Conservation (phyloP, 1,140 invertebrate species). For the Delia radicum region DNA sequence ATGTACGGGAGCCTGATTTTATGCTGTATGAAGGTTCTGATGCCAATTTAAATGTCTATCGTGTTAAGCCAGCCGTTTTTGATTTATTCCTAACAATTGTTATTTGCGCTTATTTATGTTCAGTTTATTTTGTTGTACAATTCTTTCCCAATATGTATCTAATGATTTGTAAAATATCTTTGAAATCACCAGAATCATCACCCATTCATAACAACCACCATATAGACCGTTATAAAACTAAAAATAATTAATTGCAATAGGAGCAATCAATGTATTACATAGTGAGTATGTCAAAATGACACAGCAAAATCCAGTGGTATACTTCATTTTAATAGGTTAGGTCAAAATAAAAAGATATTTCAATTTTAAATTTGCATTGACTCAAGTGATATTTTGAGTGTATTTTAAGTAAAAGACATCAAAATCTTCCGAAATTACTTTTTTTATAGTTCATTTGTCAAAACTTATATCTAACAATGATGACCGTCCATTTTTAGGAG, state of each 20-base stretch:
- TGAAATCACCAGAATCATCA: conserved; percentile 28
- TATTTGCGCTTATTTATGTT: conserved; percentile 78
- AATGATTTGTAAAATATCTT: conserved; percentile 55
- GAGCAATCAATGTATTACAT: background rate
- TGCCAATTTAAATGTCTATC: conserved; percentile 83
- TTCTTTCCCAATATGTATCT: conserved; percentile 66
- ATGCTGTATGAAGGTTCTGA: conserved; percentile 83
- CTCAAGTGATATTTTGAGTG: background rate
- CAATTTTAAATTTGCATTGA: background rate
- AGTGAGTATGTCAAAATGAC: too few species aligned
- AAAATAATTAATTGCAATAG: conserved; percentile 8
- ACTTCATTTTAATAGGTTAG: background rate
- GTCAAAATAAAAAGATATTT: background rate
- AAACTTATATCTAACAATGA: too few species aligned
- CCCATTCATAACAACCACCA: conserved; percentile 9
- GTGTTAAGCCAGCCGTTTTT: conserved; percentile 96
- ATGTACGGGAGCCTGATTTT: conserved; percentile 90
- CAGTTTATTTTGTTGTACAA: conserved; percentile 81
- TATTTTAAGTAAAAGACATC: background rate
- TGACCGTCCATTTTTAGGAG: too few species aligned
- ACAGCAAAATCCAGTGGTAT: too few species aligned
- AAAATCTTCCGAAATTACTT: too few species aligned
- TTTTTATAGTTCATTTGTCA: too few species aligned
- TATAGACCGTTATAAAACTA: conserved; percentile 22
- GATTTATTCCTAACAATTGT: conserved; percentile 89